Evolutionary conservation across 2,797 vertebrate genomes (phyloP).

Genomic region (Thunnus albacares): DNA sequence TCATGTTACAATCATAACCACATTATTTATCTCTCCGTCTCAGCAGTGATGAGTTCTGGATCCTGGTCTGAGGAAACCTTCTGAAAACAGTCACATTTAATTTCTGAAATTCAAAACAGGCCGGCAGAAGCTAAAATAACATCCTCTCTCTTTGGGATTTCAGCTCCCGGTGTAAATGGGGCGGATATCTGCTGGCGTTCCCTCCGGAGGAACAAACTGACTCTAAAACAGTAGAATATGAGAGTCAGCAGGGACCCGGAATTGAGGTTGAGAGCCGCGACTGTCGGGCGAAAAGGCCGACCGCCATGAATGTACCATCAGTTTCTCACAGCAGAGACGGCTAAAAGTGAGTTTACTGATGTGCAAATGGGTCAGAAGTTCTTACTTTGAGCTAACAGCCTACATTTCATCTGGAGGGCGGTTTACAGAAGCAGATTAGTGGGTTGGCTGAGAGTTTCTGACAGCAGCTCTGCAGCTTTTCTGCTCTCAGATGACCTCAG

Average conservation of each 20-base stretch:
- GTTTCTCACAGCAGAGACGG: constrained; percentile 3
- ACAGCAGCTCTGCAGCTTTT: constrained; percentile 14
- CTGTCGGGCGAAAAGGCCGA: not conserved
- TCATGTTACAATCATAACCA: too few relatives aligned
- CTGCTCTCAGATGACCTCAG: not conserved
- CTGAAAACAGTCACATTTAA: not conserved
- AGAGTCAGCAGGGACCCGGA: constrained; percentile 21
- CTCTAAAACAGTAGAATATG: constrained; percentile 21
- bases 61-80: not conserved
- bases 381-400: constrained; percentile 23
- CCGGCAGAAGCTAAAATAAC: constrained; percentile 51
- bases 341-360: constrained; percentile 47
- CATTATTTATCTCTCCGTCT: too few relatives aligned
- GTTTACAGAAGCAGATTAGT: constrained; percentile 34
- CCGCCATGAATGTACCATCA: not conserved
- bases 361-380: constrained; percentile 60
- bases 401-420: constrained; percentile 24
- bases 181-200: not conserved
- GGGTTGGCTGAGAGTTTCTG: constrained; percentile 31
- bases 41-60: not conserved
- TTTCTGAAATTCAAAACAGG: constrained; percentile 33
- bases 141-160: constrained; percentile 23
- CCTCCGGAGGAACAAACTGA: constrained; percentile 15
- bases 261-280: constrained; percentile 27
- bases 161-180: constrained; percentile 56